Evolutionary conservation across 1,140 invertebrate genomes (phyloP).

Genomic region (Megalonaias nervosa): DNA sequence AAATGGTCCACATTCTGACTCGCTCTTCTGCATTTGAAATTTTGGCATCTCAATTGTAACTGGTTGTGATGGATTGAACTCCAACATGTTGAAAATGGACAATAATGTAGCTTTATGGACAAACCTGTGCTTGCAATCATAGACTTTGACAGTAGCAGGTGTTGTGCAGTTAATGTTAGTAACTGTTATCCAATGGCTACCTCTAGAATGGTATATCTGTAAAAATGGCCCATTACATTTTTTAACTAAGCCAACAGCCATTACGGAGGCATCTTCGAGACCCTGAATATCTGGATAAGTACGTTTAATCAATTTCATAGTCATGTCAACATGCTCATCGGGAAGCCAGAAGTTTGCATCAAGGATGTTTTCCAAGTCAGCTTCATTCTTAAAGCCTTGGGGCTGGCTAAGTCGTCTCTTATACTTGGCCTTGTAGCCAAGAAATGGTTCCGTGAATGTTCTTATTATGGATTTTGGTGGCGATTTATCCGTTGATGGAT

Average conservation of each 20-base stretch:
- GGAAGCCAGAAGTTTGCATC: no score
- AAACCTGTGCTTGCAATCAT: conserved; percentile 18
- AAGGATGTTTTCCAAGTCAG: no score
- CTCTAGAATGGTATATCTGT: conserved; percentile 25
- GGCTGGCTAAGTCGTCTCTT: no score
- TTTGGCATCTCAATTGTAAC: conserved; percentile 10
- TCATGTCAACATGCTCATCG: conserved; percentile 8
- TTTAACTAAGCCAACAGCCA: not conserved
- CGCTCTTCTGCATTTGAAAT: conserved; percentile 23
- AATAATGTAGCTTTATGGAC: not conserved
- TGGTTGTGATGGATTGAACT: not conserved
- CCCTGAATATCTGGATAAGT: conserved; percentile 7
- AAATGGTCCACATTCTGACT: conserved; percentile 26
- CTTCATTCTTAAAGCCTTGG: no score
- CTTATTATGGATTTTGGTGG: no score
- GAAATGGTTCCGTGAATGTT: no score
- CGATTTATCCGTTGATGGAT: no score
- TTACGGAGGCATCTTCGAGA: conserved; percentile 23
- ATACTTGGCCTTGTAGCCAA: no score
- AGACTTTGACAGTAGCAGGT: not conserved
- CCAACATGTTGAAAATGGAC: not conserved
- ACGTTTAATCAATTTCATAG: not conserved
- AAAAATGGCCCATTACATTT: conserved; percentile 4
- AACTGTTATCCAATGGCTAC: conserved; percentile 21
- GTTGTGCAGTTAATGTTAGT: conserved; percentile 5